These are phyloP conservation scores for Choloepus hoffmanni DNA, from an alignment of 2,113 vertebrate genomes.

Conservation along the genomic window DNA sequence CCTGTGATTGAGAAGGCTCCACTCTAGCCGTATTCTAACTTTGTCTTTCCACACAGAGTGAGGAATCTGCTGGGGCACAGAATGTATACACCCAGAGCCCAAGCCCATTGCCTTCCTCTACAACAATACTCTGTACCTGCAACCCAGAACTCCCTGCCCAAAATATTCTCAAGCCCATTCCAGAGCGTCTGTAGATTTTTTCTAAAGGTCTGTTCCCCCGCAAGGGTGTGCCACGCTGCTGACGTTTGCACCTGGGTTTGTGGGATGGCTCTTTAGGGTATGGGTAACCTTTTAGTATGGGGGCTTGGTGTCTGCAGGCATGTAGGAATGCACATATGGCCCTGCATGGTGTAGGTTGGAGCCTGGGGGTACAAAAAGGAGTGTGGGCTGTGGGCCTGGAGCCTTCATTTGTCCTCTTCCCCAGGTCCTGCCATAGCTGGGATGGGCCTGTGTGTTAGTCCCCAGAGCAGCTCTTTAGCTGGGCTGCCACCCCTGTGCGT, in stretches of 20 bases:
- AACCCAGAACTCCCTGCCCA: neutral
- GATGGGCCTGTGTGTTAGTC: neutral
- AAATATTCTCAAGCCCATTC: neutral
- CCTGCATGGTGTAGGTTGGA: neutral
- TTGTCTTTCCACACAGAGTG: neutral
- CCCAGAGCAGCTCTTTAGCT: neutral
- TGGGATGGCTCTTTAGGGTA: neutral
- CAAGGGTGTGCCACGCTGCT: neutral
- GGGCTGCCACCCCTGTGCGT: neutral
- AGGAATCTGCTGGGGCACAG: neutral
- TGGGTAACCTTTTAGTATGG: neutral
- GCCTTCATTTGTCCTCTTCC: neutral
- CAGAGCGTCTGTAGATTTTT: neutral
- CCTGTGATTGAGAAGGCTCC: neutral
- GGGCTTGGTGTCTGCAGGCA: neutral
- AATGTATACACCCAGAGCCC: no score
- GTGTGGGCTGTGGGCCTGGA: neutral
- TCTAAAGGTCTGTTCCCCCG: neutral
- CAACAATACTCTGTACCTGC: neutral
- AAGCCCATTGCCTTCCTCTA: neutral
- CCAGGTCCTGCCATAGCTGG: neutral
- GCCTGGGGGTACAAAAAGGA: neutral
- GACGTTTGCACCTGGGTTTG: accelerated
- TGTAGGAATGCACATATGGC: neutral
- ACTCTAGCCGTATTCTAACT: neutral